These are phyloP conservation scores for Cotesia vestalis DNA, from an alignment of 1,140 invertebrate genomes.

Conservation along the genomic window DNA sequence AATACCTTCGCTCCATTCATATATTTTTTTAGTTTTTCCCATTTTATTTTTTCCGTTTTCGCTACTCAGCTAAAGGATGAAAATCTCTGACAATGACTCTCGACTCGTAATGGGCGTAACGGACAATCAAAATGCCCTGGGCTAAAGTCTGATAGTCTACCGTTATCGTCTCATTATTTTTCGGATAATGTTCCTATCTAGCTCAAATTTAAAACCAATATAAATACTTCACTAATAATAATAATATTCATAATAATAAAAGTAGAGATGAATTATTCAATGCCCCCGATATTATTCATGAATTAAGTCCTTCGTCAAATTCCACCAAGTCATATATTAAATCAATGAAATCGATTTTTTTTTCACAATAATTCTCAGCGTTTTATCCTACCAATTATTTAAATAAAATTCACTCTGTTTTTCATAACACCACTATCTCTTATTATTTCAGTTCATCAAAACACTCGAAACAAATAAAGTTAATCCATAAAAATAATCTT, in stretches of 20 bases:
- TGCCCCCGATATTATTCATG: conserved; percentile 11
- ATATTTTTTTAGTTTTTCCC: conserved; percentile 7
- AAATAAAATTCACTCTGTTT: neutral
- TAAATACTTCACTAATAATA: neutral
- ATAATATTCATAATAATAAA: conserved; percentile 1
- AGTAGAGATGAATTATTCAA: conserved; percentile 31
- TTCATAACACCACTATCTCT: neutral
- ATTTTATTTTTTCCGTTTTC: neutral
- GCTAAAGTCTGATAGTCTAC: conserved; percentile 6
- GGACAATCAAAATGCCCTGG: conserved; percentile 12
- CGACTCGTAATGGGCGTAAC: neutral
- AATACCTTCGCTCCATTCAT: conserved; percentile 26
- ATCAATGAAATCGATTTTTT: conserved; percentile 13
- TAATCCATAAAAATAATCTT: too few species aligned
- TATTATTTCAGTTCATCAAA: neutral
- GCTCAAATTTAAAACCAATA: conserved; percentile 3
- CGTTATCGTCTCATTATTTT: conserved; percentile 14
- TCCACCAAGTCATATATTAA: conserved; percentile 25
- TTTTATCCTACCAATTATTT: too few species aligned
- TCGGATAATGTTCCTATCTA: neutral
- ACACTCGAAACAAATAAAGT: conserved; percentile 9
- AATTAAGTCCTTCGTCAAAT: neutral
- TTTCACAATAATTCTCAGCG: too few species aligned
- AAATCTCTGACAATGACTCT: conserved; percentile 24
- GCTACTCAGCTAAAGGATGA: neutral